These are phyloP conservation scores for Halocynthia roretzi DNA, from an alignment of 23 tunicate species.

Conservation along the genomic window DNA sequence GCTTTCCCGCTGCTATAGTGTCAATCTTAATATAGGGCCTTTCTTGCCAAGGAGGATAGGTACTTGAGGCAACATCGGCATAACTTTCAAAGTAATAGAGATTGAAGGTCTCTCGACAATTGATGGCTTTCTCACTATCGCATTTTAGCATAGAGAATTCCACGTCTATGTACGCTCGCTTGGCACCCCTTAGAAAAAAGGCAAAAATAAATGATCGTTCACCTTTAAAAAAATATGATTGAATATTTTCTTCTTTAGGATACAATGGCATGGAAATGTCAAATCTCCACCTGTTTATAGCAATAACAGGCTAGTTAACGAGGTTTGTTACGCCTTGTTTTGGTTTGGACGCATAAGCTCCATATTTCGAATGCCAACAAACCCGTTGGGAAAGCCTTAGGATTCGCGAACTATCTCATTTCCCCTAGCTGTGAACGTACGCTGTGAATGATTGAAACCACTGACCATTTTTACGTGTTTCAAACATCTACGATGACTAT, in stretches of 20 bases:
- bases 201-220: too few relatives aligned
- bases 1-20: conserved; percentile 69
- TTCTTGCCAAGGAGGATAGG: conserved; percentile 76
- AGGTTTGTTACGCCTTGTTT: not conserved
- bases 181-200: conserved; percentile 34
- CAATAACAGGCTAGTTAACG: not conserved
- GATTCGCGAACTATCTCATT: too few relatives aligned
- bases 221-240: too few relatives aligned
- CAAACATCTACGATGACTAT: too few relatives aligned
- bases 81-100: conserved; percentile 58
- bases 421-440: too few relatives aligned
- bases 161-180: conserved; percentile 75
- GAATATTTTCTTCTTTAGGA: too few relatives aligned
- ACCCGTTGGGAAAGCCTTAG: too few relatives aligned
- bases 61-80: conserved; percentile 49
- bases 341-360: not conserved
- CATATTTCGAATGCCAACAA: too few relatives aligned
- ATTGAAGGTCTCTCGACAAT: conserved; percentile 69
- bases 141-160: conserved; percentile 81
- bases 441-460: too few relatives aligned
- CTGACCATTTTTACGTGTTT: too few relatives aligned
- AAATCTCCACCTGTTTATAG: too few relatives aligned
- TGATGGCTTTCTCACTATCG: conserved; percentile 25
- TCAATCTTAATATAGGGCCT: conserved; percentile 67
- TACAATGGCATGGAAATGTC: too few relatives aligned